Evolutionary conservation across 2,797 vertebrate species (phyloP).

Genomic region (Staurois parvus): DNA sequence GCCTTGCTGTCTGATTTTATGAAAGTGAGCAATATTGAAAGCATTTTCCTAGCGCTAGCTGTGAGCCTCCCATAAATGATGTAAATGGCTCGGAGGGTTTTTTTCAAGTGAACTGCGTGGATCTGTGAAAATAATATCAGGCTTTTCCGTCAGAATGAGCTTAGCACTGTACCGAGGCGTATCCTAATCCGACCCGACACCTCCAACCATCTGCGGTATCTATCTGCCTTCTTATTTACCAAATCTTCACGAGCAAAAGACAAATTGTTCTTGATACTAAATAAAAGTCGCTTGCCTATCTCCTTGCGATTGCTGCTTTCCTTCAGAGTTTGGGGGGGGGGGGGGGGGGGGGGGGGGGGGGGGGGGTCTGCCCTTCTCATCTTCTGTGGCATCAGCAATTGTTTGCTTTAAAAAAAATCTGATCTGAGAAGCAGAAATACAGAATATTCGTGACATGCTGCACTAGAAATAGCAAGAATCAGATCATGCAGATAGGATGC

Average conservation of each 20-base stretch:
- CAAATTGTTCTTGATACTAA: conserved; percentile 94
- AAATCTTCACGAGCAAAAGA: conserved; percentile 87
- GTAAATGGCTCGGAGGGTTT: conserved; percentile 83
- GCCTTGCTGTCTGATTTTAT: conserved; percentile 71
- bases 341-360: not conserved
- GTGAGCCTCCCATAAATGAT: conserved; percentile 87
- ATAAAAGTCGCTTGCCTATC: conserved; percentile 78
- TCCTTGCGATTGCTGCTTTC: conserved; percentile 61
- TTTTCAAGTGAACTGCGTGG: conserved; percentile 82
- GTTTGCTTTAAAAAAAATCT: conserved; percentile 1
- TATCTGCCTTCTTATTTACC: conserved; percentile 98
- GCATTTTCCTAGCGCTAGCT: conserved; percentile 83
- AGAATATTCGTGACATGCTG: conserved; percentile 25
- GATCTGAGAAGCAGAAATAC: conserved; percentile 15
- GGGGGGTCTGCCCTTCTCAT: not conserved
- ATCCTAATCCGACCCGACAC: conserved; percentile 98
- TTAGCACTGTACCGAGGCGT: conserved; percentile 93
- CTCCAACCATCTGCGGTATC: conserved; percentile 98
- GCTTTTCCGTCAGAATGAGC: conserved; percentile 96
- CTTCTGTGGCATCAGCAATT: conserved; percentile 34
- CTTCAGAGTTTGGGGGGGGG: not conserved
- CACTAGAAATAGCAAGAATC: conserved; percentile 14
- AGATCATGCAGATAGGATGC: conserved; percentile 17
- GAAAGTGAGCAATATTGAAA: conserved; percentile 87
- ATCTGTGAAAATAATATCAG: conserved; percentile 96